phyloP scores from a whole-genome alignment of 2,888 invertebrate species.

The Nipponacmea schrenckii region DNA sequence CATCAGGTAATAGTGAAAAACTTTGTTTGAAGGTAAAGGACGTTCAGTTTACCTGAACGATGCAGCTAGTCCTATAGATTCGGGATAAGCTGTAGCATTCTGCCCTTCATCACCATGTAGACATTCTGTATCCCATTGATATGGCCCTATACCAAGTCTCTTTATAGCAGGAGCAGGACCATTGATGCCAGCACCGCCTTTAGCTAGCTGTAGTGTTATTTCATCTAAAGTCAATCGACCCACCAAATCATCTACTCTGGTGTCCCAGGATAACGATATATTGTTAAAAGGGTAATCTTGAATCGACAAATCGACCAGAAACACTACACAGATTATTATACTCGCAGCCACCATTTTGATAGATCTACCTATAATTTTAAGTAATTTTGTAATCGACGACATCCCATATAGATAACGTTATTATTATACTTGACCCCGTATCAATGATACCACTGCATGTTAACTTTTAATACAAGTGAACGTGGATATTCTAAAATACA shows the following conservation, averaged over 20 bases:
- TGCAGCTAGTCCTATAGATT: not conserved
- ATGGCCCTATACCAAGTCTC: not conserved
- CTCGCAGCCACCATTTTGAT: too few relatives aligned
- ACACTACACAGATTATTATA: too few relatives aligned
- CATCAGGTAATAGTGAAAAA: too few relatives aligned
- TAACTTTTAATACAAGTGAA: too few relatives aligned
- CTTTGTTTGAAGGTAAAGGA: too few relatives aligned
- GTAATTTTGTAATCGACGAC: too few relatives aligned
- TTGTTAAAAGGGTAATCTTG: not conserved
- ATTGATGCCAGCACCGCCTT: not conserved
- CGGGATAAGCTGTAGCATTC: not conserved
- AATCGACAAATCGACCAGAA: not conserved
- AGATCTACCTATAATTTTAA: too few relatives aligned
- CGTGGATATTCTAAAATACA: too few relatives aligned
- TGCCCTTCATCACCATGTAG: not conserved
- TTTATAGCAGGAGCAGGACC: not conserved
- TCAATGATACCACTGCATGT: too few relatives aligned
- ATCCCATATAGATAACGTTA: too few relatives aligned
- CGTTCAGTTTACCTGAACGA: not conserved
- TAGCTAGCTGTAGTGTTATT: not conserved
- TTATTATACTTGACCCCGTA: too few relatives aligned
- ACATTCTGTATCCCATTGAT: not conserved
- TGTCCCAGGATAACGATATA: not conserved
- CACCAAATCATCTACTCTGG: not conserved
- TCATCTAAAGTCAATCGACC: not conserved